These are phyloP conservation scores for Campylomormyrus tamandua DNA, from an alignment of 2,113 vertebrate genomes.

Conservation along the genomic window DNA sequence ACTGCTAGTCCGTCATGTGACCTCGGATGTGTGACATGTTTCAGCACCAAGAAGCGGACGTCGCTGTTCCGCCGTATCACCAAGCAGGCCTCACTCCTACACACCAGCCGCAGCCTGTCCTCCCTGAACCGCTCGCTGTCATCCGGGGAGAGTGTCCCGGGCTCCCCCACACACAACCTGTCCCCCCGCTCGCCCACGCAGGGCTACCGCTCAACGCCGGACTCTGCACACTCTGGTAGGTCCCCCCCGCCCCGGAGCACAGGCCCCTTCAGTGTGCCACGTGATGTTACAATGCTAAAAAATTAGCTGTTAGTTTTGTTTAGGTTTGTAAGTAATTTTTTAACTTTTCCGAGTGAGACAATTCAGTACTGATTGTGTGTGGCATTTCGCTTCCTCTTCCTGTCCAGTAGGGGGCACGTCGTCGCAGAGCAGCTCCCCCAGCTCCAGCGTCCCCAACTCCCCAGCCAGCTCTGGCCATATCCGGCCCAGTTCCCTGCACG, in stretches of 20 bases:
- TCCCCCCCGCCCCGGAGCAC: not conserved
- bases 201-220: conserved; percentile 78
- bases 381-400: not conserved
- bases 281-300: not conserved
- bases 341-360: not conserved
- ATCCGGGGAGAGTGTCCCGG: conserved; percentile 88
- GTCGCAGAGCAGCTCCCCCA: conserved; percentile 94
- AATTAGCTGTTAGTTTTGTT: not conserved
- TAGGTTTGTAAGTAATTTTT: not conserved
- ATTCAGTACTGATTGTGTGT: not conserved
- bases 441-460: conserved; percentile 91
- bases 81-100: conserved; percentile 84
- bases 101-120: conserved; percentile 89
- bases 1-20: not conserved
- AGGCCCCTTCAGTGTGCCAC: not conserved
- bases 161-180: conserved; percentile 87
- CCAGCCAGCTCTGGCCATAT: conserved; percentile 91
- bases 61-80: conserved; percentile 91
- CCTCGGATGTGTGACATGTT: not conserved
- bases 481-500: conserved; percentile 90
- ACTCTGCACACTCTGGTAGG: conserved; percentile 82
- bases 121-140: conserved; percentile 91
- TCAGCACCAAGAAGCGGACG: conserved; percentile 76
- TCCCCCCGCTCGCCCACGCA: conserved; percentile 90
- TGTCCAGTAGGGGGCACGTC: conserved; percentile 80